Conservation (phyloP, 2,888 invertebrate genomes). For the Phrixothrix hirtus region DNA sequence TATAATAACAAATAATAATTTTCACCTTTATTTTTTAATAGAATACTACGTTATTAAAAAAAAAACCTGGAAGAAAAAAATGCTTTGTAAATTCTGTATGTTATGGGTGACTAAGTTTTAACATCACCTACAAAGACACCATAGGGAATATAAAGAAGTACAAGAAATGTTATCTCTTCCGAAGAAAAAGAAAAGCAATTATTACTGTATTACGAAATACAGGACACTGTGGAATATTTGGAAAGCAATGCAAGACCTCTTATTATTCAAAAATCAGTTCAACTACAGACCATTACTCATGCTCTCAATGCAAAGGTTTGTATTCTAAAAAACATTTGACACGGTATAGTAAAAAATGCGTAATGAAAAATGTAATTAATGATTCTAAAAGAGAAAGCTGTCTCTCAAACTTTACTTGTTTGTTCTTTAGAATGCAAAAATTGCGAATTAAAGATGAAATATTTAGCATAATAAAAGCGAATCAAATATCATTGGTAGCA, state of each 20-base stretch:
- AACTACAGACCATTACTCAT: no score
- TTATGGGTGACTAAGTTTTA: slow-evolving; percentile 28
- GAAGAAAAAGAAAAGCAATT: slow-evolving; percentile 19
- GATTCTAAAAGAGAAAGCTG: slow-evolving; percentile 1
- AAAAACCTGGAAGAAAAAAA: no score
- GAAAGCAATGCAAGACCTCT: slow-evolving; percentile 14
- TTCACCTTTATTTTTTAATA: no score
- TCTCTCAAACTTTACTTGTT: slow-evolving; percentile 13
- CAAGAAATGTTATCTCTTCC: slow-evolving; percentile 20
- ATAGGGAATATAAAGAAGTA: slow-evolving; percentile 25
- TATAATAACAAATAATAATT: no score
- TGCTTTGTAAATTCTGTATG: no score
- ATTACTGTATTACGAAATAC: slow-evolving; percentile 23
- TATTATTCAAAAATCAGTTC: slow-evolving; percentile 7
- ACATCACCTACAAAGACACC: slow-evolving; percentile 17
- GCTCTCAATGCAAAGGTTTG: slow-evolving; percentile 27
- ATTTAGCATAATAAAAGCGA: slow-evolving; percentile 11
- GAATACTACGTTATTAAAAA: no score
- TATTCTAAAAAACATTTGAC: slow-evolving; percentile 19
- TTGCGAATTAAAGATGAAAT: slow-evolving; percentile 10
- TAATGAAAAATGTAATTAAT: slow-evolving; percentile 21
- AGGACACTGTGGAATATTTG: slow-evolving; percentile 6
- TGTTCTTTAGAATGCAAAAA: neutral
- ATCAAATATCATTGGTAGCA: slow-evolving; percentile 11
- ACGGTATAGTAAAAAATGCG: slow-evolving; percentile 26